Base-by-base conservation (phyloP, 2,888 invertebrate genomes). In the Tuberolachnus salignus region DNA sequence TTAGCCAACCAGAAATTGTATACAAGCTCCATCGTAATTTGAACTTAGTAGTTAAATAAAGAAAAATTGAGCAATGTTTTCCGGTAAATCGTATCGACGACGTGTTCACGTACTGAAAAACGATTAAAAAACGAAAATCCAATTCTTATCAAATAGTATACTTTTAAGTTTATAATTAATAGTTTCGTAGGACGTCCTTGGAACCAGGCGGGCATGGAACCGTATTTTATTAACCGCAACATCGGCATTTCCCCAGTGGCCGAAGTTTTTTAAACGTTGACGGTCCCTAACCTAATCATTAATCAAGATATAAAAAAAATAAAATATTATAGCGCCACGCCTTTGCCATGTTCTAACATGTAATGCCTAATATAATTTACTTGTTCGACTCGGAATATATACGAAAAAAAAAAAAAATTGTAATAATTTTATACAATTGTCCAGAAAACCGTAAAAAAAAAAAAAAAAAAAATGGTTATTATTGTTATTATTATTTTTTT, bases 301-400 rank as follows among this genome's bases (percentile, higher is more conserved):
- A 73, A 73, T 73, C 72, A 73, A 49, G 14, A 72, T 34, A 34
- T 6, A 6, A 34, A 34, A 34, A 34, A 34, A 34, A 34, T 4
- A 4, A 73, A 72, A 59, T 57, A 59, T 11, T 42, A 55, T 34
- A 14, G 21, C 10, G 61, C 51, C 72, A 63, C 72, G 61, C 72
- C 72, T 73, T 63, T 63, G 26, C 26, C 61, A 34, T 21, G 34
- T 42, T n/a, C 49, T 16, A 34, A 73, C 61, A 63, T 51, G 72
- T 61, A 34, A 51, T 21, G 19, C 61, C 19, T 34, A 63, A 73
- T 61, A 61, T 63, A 73, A 73, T 73, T 73, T 63, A 63, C 61
- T 73, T 46, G 61, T 73, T 42, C 10, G 61, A 8, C 34, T 42
- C 21, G 2, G 26, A 19, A 26, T 14, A 23, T 42, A 16, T 16